Evolutionary conservation across 2,113 vertebrate genomes (phyloP).

Genomic region (Amphilophus citrinellus): DNA sequence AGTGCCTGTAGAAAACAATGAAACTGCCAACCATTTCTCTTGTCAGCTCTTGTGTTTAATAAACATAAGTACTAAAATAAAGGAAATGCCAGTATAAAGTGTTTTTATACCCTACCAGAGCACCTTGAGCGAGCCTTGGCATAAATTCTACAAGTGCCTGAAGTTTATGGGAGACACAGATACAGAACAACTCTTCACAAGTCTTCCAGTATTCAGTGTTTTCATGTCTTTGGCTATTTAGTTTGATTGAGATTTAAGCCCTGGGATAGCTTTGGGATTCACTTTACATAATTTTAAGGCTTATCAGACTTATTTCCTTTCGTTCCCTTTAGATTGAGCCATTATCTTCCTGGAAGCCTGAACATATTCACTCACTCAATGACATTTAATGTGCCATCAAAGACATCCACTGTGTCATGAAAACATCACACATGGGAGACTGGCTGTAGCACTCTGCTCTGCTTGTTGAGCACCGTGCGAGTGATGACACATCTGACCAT

Average conservation of each 20-base stretch:
- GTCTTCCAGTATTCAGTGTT: conserved; percentile 40
- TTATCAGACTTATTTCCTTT: conserved; percentile 56
- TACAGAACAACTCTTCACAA: conserved; percentile 27
- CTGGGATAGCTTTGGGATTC: conserved; percentile 29
- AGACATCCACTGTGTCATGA: conserved; percentile 20
- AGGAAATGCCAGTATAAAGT: conserved; percentile 26
- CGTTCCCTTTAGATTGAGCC: conserved; percentile 40
- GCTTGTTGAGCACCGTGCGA: conserved; percentile 18
- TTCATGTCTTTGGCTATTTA: conserved; percentile 29
- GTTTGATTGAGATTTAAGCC: conserved; percentile 42
- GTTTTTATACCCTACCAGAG: conserved; percentile 40
- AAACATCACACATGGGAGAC: conserved; percentile 36
- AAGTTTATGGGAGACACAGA: conserved; percentile 13
- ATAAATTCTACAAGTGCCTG: conserved; percentile 24
- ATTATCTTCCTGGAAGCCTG: conserved; percentile 56
- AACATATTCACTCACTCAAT: conserved; percentile 46
- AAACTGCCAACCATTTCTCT: conserved; percentile 6
- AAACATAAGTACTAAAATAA: conserved; percentile 31
- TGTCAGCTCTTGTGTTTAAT: conserved; percentile 35
- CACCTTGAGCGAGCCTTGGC: conserved; percentile 11
- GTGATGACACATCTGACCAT: conserved; percentile 23
- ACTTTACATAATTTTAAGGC: conserved; percentile 42
- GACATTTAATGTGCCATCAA: conserved; percentile 34
- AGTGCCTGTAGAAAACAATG: conserved; percentile 4
- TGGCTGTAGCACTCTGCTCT: neutral